Evolutionary conservation across 2,797 vertebrate genomes (phyloP).

Genomic region (Simalia tracyae): DNA sequence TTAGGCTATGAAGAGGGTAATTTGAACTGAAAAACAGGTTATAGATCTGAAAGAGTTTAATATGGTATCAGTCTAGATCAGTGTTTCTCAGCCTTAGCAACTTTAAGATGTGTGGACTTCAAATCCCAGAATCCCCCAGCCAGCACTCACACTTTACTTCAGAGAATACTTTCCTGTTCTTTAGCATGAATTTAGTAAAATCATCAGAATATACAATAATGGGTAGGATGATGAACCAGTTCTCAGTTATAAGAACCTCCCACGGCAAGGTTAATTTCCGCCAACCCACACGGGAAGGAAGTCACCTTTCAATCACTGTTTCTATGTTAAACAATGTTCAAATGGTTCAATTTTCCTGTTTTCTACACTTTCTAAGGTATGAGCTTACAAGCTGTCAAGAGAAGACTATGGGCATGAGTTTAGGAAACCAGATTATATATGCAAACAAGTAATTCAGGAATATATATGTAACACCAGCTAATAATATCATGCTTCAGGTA

Average conservation of each 20-base stretch:
- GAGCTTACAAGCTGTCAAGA: neutral
- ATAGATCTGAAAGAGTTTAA: neutral
- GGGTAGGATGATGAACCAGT: neutral
- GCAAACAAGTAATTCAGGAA: neutral
- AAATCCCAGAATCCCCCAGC: no score
- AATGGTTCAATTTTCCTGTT: neutral
- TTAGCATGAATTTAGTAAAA: neutral
- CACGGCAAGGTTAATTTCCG: neutral
- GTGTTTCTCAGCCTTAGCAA: no score
- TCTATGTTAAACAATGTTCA: constrained; percentile 24
- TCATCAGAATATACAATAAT: neutral
- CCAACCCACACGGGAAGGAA: constrained; percentile 40
- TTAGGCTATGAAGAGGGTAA: neutral
- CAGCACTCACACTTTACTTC: neutral
- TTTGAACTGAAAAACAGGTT: neutral
- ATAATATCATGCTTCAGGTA: neutral
- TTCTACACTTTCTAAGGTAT: neutral
- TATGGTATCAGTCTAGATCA: neutral
- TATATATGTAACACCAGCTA: neutral
- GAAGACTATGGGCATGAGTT: neutral
- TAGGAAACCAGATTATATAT: neutral
- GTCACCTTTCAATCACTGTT: constrained; percentile 25
- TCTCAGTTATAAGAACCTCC: constrained; percentile 39
- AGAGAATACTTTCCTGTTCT: neutral
- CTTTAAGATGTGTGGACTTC: no score